A percentile compares a stretch with the other conserved stretches of the same genome.
Evolutionary conservation across 1,140 invertebrate genomes (phyloP).

Genomic region (Riptortus pedestris): DNA sequence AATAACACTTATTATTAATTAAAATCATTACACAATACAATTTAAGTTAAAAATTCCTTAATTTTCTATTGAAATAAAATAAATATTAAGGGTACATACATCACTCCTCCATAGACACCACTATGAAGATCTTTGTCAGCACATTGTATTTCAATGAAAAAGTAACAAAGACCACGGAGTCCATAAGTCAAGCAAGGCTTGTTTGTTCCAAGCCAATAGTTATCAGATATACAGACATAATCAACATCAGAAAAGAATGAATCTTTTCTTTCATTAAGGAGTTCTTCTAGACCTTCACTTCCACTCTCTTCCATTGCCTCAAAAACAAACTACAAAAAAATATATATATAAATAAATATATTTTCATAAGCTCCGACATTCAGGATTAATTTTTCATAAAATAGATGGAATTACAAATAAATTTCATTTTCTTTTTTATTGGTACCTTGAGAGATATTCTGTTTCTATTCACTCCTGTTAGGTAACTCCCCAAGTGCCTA

Average conservation of each 20-base stretch:
- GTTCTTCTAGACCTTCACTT: slow-evolving; percentile 85
- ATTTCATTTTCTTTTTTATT: too few relatives aligned
- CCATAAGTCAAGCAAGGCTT: slow-evolving; percentile 97
- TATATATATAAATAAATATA: not conserved
- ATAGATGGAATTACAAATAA: not conserved
- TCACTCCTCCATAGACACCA: slow-evolving; percentile 85
- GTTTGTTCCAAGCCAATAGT: slow-evolving; percentile 94
- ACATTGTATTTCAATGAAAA: slow-evolving; percentile 79
- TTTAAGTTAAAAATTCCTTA: too few relatives aligned
- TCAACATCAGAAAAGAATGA: slow-evolving; percentile 76
- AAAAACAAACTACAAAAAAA: slow-evolving; percentile 66
- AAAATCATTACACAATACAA: too few relatives aligned
- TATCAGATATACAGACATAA: slow-evolving; percentile 96
- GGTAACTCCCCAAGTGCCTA: too few relatives aligned
- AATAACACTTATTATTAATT: too few relatives aligned
- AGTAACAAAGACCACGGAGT: slow-evolving; percentile 86
- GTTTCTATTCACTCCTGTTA: too few relatives aligned
- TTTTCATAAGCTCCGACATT: not conserved
- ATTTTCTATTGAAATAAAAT: too few relatives aligned
- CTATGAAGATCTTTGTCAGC: slow-evolving; percentile 88
- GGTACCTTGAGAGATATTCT: too few relatives aligned
- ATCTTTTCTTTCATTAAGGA: slow-evolving; percentile 63
- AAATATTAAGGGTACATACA: too few relatives aligned
- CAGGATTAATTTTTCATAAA: not conserved
- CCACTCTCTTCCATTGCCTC: slow-evolving; percentile 99